Evolutionary conservation across 2,797 vertebrate species (phyloP).

Genomic region (Sebastiscus tertius): DNA sequence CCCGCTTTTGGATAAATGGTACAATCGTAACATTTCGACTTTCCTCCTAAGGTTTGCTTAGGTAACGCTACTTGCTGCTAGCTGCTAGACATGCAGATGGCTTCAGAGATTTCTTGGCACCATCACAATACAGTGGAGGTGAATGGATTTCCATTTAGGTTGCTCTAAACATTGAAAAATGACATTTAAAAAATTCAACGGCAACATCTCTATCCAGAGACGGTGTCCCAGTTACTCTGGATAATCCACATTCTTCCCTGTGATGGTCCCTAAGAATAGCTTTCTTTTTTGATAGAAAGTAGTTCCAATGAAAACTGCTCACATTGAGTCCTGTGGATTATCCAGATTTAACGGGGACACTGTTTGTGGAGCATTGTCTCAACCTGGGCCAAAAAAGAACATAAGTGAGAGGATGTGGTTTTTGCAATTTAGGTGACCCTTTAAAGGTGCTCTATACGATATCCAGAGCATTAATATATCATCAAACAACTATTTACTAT

Average conservation of each 20-base stretch:
- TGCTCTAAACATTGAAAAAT: not conserved
- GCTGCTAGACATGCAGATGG: not conserved
- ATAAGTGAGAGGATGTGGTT: not conserved
- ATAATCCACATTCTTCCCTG: slow-evolving; percentile 14
- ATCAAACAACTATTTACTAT: too few relatives aligned
- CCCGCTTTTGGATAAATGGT: not conserved
- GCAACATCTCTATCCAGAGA: not conserved
- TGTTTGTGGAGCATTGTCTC: not conserved
- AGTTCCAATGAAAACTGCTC: slow-evolving; percentile 6
- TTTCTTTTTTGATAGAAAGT: not conserved
- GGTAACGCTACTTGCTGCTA: not conserved
- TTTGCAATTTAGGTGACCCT: not conserved
- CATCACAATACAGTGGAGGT: not conserved
- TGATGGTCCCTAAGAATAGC: not conserved
- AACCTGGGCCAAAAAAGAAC: not conserved
- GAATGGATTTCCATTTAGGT: not conserved
- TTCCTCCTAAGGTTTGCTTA: not conserved
- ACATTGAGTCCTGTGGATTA: slow-evolving; percentile 14
- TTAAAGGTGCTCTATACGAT: too few relatives aligned
- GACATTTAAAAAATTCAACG: not conserved
- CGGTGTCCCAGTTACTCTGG: slow-evolving; percentile 18
- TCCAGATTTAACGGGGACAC: slow-evolving; percentile 12
- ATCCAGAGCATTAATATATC: too few relatives aligned
- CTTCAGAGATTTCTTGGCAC: not conserved
- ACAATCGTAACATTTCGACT: not conserved